Percentiles rank a stretch among this genome's conserved stretches.
Evolutionary conservation across 2,888 invertebrate species (phyloP).

Genomic region (Tinea trinotella): DNA sequence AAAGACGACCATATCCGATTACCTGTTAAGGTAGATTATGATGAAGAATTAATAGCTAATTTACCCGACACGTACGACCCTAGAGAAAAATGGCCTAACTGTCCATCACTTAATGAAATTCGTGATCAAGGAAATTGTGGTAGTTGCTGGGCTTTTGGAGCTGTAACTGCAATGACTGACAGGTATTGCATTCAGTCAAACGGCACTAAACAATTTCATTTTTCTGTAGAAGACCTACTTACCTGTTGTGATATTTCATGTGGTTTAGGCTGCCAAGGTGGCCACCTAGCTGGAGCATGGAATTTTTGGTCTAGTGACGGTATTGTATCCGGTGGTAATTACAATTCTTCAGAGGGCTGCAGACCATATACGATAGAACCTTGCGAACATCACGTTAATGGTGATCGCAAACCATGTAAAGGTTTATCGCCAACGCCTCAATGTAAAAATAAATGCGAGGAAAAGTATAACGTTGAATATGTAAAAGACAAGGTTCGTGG

Average conservation of each 20-base stretch:
- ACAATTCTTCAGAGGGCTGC: constrained; percentile 79
- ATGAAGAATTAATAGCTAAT: constrained; percentile 27
- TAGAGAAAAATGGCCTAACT: constrained; percentile 79
- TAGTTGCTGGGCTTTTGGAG: constrained; percentile 89
- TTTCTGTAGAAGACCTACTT: constrained; percentile 82
- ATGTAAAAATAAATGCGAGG: constrained; percentile 75
- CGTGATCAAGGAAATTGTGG: constrained; percentile 87
- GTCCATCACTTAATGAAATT: constrained; percentile 80
- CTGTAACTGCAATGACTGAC: constrained; percentile 86
- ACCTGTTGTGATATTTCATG: constrained; percentile 78
- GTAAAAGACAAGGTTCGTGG: constrained; percentile 78
- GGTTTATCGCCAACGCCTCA: constrained; percentile 75
- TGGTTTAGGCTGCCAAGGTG: constrained; percentile 81
- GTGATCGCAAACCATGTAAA: constrained; percentile 73
- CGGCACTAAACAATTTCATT: constrained; percentile 71
- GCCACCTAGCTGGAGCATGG: constrained; percentile 80
- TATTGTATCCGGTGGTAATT: constrained; percentile 84
- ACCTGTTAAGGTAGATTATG: constrained; percentile 34
- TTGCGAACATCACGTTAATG: constrained; percentile 86
- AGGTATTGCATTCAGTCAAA: constrained; percentile 81
- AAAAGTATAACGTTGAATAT: constrained; percentile 74
- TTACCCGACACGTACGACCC: constrained; percentile 81
- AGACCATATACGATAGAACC: constrained; percentile 81
- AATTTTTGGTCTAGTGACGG: constrained; percentile 80
- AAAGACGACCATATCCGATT: constrained; percentile 58